These are phyloP conservation scores for Chymomyza amoena DNA, from an alignment of 2,888 invertebrate species.

Conservation along the genomic window DNA sequence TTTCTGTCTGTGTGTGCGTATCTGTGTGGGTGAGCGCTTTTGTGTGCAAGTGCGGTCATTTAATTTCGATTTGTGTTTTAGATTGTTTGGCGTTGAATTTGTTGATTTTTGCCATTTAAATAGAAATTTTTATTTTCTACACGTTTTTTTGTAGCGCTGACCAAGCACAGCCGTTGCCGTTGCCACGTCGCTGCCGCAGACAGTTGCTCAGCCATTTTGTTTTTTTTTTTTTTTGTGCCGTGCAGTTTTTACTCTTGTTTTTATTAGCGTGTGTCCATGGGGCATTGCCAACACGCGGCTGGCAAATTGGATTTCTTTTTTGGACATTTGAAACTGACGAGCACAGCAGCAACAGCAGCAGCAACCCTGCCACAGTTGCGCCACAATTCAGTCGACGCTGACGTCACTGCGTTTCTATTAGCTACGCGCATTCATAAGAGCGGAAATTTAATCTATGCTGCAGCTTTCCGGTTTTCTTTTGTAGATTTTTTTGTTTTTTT, in stretches of 20 bases:
- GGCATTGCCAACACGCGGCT: conserved; percentile 57
- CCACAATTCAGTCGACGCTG: not conserved
- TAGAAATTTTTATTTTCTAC: conserved; percentile 71
- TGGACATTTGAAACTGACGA: conserved; percentile 60
- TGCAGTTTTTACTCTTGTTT: conserved; percentile 23
- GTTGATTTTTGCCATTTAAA: conserved; percentile 73
- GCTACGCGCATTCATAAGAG: conserved; percentile 61
- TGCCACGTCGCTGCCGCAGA: conserved; percentile 41
- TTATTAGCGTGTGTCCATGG: conserved; percentile 65
- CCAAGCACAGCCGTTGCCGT: conserved; percentile 12
- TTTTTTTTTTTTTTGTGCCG: not conserved
- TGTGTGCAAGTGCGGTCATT: conserved; percentile 76
- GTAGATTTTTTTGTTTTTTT: not conserved
- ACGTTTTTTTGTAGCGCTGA: conserved; percentile 47
- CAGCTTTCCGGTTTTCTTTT: conserved; percentile 26
- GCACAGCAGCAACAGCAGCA: conserved; percentile 20
- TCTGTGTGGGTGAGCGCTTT: conserved; percentile 41
- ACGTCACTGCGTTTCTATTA: conserved; percentile 53
- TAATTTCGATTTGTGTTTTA: conserved; percentile 77
- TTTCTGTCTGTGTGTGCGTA: conserved; percentile 17
- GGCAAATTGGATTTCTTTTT: conserved; percentile 69
- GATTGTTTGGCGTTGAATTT: conserved; percentile 75
- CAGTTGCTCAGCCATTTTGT: conserved; percentile 22
- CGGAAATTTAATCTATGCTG: conserved; percentile 65
- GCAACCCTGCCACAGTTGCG: conserved; percentile 16